phyloP scores from a whole-genome alignment of 1,140 invertebrate species.

The Pollicipes pollicipes region DNA sequence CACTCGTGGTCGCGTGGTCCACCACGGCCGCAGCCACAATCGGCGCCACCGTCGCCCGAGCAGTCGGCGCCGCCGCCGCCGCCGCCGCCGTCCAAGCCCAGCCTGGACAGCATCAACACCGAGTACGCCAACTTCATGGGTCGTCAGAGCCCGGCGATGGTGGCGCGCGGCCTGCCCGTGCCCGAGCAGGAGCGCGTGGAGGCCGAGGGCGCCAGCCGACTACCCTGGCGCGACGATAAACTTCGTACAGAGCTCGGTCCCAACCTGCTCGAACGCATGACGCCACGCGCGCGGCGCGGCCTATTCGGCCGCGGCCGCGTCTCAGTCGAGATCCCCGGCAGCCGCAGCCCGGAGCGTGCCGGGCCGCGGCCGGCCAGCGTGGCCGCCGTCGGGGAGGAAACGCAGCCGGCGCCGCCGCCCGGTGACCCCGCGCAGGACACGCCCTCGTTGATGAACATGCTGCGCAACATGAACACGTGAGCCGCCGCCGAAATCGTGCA shows the following conservation, averaged over 20 bases:
- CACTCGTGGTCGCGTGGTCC: neutral
- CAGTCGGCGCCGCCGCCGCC: too few species aligned
- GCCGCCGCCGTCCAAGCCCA: neutral
- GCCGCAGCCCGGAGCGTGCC: neutral
- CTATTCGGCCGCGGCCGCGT: neutral
- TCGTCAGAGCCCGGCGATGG: neutral
- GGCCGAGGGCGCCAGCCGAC: neutral
- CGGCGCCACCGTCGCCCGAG: too few species aligned
- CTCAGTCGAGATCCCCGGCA: neutral
- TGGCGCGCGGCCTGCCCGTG: neutral
- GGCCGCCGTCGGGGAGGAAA: neutral
- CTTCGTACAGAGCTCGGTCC: neutral
- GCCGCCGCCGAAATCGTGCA: neutral
- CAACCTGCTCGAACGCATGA: neutral
- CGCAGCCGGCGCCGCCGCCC: neutral
- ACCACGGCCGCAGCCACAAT: too few species aligned
- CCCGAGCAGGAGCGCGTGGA: neutral
- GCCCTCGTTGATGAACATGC: neutral
- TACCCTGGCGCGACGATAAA: neutral
- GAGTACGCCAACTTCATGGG: neutral
- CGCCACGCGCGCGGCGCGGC: too few species aligned
- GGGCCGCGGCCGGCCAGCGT: neutral
- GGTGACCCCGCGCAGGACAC: neutral
- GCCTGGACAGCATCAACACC: neutral
- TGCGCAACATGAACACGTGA: neutral